Percentiles rank a stretch among this genome's conserved stretches.
Conservation (phyloP, 2,113 vertebrate species). For the Mus pahari region DNA sequence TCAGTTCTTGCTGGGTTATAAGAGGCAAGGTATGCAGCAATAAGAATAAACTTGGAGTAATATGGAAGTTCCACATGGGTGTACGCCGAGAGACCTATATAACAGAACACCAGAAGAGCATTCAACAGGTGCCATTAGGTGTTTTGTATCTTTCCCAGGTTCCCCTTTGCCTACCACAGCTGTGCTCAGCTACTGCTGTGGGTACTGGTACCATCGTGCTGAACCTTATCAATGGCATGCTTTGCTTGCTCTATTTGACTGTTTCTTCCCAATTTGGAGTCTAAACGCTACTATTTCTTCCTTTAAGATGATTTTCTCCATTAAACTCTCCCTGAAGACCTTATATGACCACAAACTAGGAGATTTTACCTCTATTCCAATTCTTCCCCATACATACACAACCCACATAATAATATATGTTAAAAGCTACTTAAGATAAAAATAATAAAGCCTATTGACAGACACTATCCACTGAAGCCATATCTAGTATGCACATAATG, state of each 20-base stretch:
- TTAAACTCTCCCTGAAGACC: not conserved
- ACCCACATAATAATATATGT: not conserved
- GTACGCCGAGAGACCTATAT: conserved; percentile 94
- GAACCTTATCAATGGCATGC: not conserved
- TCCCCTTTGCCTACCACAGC: not conserved
- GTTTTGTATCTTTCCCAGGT: conserved; percentile 1
- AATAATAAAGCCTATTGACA: conserved; percentile 5
- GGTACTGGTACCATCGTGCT: not conserved
- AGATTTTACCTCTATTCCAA: not conserved
- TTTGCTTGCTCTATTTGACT: conserved; percentile 32
- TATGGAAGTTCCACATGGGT: conserved; percentile 96
- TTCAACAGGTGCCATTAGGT: not conserved
- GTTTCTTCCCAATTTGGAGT: not conserved
- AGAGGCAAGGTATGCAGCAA: conserved; percentile 97
- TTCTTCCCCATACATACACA: not conserved
- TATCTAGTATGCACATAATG: not conserved
- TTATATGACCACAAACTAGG: not conserved
- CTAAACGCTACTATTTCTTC: not conserved
- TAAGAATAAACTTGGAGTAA: conserved; percentile 98
- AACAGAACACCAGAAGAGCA: conserved; percentile 57
- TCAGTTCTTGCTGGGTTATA: conserved; percentile 98
- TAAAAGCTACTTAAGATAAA: conserved; percentile 33
- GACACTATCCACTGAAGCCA: not conserved
- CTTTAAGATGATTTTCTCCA: not conserved
- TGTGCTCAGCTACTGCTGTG: not conserved